Conservation (phyloP, 2,888 invertebrate species). For the Meiosimyza decipiens region DNA sequence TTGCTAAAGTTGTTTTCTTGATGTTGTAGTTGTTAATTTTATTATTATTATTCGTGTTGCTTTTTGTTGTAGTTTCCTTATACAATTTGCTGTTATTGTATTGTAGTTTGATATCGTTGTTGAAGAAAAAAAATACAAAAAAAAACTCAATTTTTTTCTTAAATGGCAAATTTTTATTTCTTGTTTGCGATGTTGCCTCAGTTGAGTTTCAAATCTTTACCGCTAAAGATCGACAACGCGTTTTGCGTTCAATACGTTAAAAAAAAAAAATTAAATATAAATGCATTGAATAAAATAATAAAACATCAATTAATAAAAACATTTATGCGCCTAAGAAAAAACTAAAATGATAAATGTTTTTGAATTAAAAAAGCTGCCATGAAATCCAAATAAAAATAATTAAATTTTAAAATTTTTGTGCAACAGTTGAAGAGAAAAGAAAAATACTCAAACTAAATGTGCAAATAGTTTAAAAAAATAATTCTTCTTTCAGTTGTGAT, state of each 20-base stretch:
- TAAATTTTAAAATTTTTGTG: slow-evolving; percentile 21
- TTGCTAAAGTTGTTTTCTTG: slow-evolving; percentile 41
- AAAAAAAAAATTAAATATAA: slow-evolving; percentile 25
- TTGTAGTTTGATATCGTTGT: slow-evolving; percentile 4
- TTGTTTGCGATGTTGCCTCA: slow-evolving; percentile 50
- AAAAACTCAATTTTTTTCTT: slow-evolving; percentile 1
- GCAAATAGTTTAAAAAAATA: neutral
- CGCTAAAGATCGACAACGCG: slow-evolving; percentile 57
- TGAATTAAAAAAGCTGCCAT: neutral
- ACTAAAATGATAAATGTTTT: slow-evolving; percentile 2
- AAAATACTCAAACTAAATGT: too few species aligned
- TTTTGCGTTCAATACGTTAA: slow-evolving; percentile 39
- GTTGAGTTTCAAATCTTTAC: slow-evolving; percentile 64
- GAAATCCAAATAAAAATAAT: slow-evolving; percentile 12
- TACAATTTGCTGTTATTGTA: slow-evolving; percentile 6
- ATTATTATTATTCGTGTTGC: neutral
- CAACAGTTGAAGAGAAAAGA: neutral
- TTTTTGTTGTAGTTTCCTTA: slow-evolving; percentile 28
- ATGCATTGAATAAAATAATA: slow-evolving; percentile 32
- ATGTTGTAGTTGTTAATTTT: slow-evolving; percentile 44
- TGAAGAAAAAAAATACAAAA: slow-evolving; percentile 28
- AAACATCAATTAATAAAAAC: neutral
- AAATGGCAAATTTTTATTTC: slow-evolving; percentile 50
- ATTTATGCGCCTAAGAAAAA: neutral
- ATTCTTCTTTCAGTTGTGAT: neutral